These are phyloP conservation scores for Microvelia longipes DNA, from an alignment of 1,140 invertebrate genomes.

Conservation along the genomic window DNA sequence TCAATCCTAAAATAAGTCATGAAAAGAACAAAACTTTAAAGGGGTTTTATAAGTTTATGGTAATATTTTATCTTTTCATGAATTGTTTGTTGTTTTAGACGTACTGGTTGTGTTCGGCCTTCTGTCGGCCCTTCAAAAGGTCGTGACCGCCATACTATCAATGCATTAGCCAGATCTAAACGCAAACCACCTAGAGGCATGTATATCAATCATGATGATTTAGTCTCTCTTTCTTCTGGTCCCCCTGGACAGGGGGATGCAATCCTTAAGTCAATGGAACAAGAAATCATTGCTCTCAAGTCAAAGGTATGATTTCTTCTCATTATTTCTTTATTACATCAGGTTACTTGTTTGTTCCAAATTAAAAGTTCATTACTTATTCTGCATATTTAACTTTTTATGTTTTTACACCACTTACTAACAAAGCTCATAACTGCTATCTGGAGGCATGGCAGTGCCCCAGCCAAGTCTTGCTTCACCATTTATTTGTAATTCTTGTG, in stretches of 20 bases:
- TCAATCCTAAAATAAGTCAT: too few relatives aligned
- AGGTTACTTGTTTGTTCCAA: neutral
- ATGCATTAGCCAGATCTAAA: slow-evolving; percentile 59
- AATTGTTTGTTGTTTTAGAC: too few relatives aligned
- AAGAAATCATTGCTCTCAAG: slow-evolving; percentile 83
- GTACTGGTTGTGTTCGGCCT: slow-evolving; percentile 38
- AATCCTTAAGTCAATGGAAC: slow-evolving; percentile 77
- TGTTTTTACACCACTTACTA: too few relatives aligned
- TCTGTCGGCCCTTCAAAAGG: slow-evolving; percentile 36
- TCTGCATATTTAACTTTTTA: too few relatives aligned
- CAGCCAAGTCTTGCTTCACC: too few relatives aligned
- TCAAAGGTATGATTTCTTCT: slow-evolving; percentile 53
- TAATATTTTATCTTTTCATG: too few relatives aligned
- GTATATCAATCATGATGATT: slow-evolving; percentile 92
- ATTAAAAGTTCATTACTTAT: neutral
- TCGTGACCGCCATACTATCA: slow-evolving; percentile 21
- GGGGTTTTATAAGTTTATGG: too few relatives aligned
- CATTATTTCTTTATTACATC: neutral
- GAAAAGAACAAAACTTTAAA: too few relatives aligned
- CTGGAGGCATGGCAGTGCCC: too few relatives aligned
- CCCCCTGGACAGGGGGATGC: slow-evolving; percentile 51
- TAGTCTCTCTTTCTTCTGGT: slow-evolving; percentile 63
- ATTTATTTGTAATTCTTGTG: too few relatives aligned
- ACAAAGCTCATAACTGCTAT: too few relatives aligned
- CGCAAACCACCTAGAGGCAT: slow-evolving; percentile 86